Base-by-base conservation (phyloP, 2,888 invertebrate species). In the Proisotoma minuta region DNA sequence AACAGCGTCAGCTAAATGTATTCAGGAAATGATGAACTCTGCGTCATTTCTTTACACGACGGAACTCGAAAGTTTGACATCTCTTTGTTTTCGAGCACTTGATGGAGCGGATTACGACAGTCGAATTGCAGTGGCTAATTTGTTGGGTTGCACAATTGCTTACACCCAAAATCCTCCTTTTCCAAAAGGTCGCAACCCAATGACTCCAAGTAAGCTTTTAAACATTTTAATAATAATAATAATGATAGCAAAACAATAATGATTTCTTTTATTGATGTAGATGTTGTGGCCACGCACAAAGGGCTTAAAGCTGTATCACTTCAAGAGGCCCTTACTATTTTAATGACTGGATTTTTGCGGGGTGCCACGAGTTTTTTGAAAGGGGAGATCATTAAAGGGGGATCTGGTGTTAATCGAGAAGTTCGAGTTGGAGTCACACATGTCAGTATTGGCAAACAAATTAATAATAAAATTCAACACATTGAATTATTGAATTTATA, bases 391-490 rank as follows among this genome's bases (percentile, higher is more conserved):
- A 96, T 97, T 71, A 96, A 96, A 79, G 94, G 95, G 3, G 89
- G 89, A 70, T 91, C 91, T 0, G 89, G 91, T 8, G 90, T 97
- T 0, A 95, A 94, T 78, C 82, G 95, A 67, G 98, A 99, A 82
- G 91, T 98, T 59, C 84, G 98, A 71, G 95, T 99, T 62, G 98
- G 98, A 63, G 92, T 99, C 0, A 96, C 98, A 3, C 93, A 98
- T 81, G 93, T 93, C 79, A 12, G 43, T 43, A 43, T 4, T 10
- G 15, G 34, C 8, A 15, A 15, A 34, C 34, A 15, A 34, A 10
- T 34, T 22, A 12, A 57, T 40, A 8, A n/a, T n/a, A 26, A 8
- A 43, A 5, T n/a, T 22, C 5, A 43, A 5, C 15, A 43, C 23
- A 12, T 3, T 48, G 8, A 15, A 20, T 3, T 18, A 43, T 34